Evolutionary conservation across 2,888 invertebrate species (phyloP), one percentile per base, ranked within the genome.

Genomic region (Andrena chrysosceles): DNA sequence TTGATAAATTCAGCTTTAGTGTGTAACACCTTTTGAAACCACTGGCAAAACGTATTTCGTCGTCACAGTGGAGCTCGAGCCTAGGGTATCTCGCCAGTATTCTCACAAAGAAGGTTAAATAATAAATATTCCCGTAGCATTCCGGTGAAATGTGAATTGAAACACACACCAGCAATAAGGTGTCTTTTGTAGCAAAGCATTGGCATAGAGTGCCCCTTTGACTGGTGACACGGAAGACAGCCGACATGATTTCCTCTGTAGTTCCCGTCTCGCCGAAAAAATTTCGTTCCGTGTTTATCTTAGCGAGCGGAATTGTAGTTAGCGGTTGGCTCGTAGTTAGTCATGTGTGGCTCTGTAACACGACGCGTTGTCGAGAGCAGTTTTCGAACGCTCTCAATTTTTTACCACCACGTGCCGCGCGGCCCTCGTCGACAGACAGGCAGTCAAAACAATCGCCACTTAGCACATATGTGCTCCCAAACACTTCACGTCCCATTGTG

Each of bases 401-500:
- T 56, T 79, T 77, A 56, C 48, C n/a, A 68, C 29, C 81, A 68
- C 72, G 62, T 72, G 72, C 54, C 67, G 48, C 33, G 29, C 20
- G 49, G 29, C 66, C 67, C 67, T 68, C 33, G 48, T 48, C 66
- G 62, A 63, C 48, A 62, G 72, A 68, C 80, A 48, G 54, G 62
- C 80, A 81, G 72, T 81, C 80, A 81, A 81, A 81, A 81, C 81
- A 81, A 81, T 81, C 81, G 56, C 26, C 80, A 71, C 54, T 81
- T 79, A 68, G 81, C 79, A 79, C 80, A 81, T 81, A 62, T 79
- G 81, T 63, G 67, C 72, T 35, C 67, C 48, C 59, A 52, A 66
- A 81, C 80, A 72, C 80, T 81, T 81, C 80, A 72, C 72, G 67
- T 68, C 81, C 72, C 72, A 72, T 72, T 72, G 72, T 67, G 80